Evolutionary conservation across 2,113 vertebrate species (phyloP).

Genomic region (Rutilus rutilus): DNA sequence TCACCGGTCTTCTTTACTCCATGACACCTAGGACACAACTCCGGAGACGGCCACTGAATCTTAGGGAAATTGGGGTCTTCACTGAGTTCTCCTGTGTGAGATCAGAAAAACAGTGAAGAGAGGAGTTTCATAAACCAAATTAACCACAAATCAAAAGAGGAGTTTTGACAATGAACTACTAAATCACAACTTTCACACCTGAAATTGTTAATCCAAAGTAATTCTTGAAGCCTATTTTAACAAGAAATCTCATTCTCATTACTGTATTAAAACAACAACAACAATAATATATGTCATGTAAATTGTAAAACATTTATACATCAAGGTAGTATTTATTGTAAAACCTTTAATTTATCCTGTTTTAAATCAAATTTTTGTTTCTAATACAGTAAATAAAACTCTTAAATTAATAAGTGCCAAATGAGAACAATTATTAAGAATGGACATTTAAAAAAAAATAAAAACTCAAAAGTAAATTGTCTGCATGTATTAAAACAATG

Average conservation of each 20-base stretch:
- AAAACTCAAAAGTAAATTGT: not conserved
- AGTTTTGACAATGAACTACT: not conserved
- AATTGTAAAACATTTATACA: not conserved
- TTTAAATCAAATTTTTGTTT: not conserved
- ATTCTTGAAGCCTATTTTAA: not conserved
- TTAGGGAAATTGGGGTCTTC: constrained; percentile 94
- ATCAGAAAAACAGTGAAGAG: constrained; percentile 48
- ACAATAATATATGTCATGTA: no score
- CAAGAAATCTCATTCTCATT: not conserved
- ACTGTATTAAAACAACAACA: not conserved
- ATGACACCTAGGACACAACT: constrained; percentile 84
- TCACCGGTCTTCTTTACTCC: constrained; percentile 63
- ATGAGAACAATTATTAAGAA: not conserved
- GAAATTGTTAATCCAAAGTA: not conserved
- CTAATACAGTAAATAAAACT: not conserved
- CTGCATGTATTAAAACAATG: not conserved
- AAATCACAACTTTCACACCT: not conserved
- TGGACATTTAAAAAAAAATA: not conserved
- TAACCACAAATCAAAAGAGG: not conserved
- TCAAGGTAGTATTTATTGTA: not conserved
- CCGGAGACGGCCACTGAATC: constrained; percentile 86
- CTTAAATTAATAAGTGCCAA: not conserved
- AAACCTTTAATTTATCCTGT: not conserved
- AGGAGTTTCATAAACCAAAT: not conserved
- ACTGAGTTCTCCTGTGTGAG: constrained; percentile 77